phyloP scores from a whole-genome alignment of 2,113 vertebrate genomes.

The Gymnorhina tibicen region DNA sequence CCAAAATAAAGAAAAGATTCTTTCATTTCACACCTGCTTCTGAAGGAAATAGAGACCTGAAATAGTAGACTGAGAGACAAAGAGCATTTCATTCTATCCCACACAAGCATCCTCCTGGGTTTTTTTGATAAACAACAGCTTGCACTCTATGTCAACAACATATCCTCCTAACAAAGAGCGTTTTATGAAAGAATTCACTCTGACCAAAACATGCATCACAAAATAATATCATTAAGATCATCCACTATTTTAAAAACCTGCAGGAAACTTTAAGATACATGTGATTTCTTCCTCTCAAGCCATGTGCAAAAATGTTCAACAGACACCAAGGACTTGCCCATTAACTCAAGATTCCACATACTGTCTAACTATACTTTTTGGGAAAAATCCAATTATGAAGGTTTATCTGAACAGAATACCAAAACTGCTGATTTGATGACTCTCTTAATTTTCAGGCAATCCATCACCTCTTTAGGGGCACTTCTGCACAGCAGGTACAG shows the following conservation, averaged over 20 bases:
- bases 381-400: background rate
- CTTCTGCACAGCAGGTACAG: background rate
- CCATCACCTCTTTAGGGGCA: background rate
- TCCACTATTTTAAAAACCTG: background rate
- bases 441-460: background rate
- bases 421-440: background rate
- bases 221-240: background rate
- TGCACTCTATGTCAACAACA: background rate
- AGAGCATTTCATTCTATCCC: background rate
- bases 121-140: background rate
- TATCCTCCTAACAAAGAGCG: fast-evolving
- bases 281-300: background rate
- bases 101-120: background rate
- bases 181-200: background rate
- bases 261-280: background rate
- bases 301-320: background rate
- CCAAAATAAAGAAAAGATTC: background rate
- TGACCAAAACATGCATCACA: background rate
- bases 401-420: background rate
- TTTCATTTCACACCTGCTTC: background rate
- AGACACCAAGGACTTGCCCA: background rate
- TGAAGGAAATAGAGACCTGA: background rate
- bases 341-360: background rate
- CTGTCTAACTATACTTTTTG: background rate
- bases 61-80: background rate